Percentiles rank a stretch among this genome's conserved stretches.
phyloP scores from a whole-genome alignment of 2,797 vertebrate genomes.

The Liasis olivaceus region DNA sequence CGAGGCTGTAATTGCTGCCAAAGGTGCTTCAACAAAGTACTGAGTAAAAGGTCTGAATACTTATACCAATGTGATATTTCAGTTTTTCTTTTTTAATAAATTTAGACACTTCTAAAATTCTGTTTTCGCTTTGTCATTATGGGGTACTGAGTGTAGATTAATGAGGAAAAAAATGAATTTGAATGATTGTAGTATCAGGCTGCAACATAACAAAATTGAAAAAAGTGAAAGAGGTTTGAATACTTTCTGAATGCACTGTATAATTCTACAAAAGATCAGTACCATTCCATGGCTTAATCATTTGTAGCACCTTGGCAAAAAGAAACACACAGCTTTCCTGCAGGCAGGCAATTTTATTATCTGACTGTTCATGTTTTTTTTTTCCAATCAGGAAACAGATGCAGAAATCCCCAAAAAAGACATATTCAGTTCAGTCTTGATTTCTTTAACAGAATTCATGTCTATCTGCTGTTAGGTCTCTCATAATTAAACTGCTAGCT shows the following conservation, averaged over 20 bases:
- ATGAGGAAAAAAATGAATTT: too few species aligned
- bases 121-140: too few species aligned
- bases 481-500: background rate
- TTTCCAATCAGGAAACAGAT: background rate
- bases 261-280: background rate
- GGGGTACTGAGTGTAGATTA: too few species aligned
- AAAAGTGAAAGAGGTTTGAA: background rate
- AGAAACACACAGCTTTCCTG: background rate
- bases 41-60: too few species aligned
- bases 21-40: too few species aligned
- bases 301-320: background rate
- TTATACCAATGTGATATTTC: too few species aligned
- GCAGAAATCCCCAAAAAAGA: background rate
- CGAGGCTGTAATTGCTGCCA: too few species aligned
- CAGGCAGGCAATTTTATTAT: background rate
- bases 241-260: background rate
- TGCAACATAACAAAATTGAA: background rate
- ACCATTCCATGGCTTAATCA: background rate
- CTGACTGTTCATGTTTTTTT: background rate
- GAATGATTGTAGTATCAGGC: too few species aligned
- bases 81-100: too few species aligned
- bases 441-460: background rate
- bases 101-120: too few species aligned
- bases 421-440: background rate
- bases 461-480: background rate